Base-by-base conservation (phyloP, 2,888 invertebrate genomes). In the Neocrepidodera transversa region DNA sequence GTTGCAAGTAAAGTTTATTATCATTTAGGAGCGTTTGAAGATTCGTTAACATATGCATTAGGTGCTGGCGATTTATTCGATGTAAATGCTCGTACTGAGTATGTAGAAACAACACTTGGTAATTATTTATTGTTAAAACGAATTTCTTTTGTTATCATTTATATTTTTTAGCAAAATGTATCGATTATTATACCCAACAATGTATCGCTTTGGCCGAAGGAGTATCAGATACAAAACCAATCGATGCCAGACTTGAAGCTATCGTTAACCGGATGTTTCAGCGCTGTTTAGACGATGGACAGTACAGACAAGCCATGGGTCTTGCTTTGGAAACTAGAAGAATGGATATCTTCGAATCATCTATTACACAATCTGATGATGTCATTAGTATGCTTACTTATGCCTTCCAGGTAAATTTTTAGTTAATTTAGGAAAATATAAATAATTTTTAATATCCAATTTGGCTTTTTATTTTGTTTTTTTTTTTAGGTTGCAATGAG, bases 1-100 rank as follows among this genome's bases (percentile, higher is more conserved):
- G 95, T 99, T 3, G 97, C 97, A 4, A 98, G 97, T 69, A 99
- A 99, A 82, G 96, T 97, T 0, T 97, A 97, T 77, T 98, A 97
- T 79, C 97, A 99, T 80, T 84, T 99, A 66, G 97, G 97, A 26
- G 93, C 97, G 1, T 98, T 96, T 79, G 93, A 95, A 77, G 97
- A 97, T 79, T 97, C 98, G 0, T 81, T 99, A 65, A 94, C 94
- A n/a, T 97, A 95, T 80, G 99, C 99, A 17, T 83, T 99, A 13
- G 95, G 97, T 13, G 97, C 99, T 71, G 96, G 95, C 13, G 90
- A 93, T 71, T 82, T 97, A 14, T 98, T 99, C 79, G 93, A 97
- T 82, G 94, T 98, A 1, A 96, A 95, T 76, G 91, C 92, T 23
- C 86, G 93, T 56, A 91, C 93, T 65, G 96, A 97, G 82, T 98